These are phyloP conservation scores for Enteromius radiatus DNA, from an alignment of 2,797 vertebrate species.

Conservation along the genomic window DNA sequence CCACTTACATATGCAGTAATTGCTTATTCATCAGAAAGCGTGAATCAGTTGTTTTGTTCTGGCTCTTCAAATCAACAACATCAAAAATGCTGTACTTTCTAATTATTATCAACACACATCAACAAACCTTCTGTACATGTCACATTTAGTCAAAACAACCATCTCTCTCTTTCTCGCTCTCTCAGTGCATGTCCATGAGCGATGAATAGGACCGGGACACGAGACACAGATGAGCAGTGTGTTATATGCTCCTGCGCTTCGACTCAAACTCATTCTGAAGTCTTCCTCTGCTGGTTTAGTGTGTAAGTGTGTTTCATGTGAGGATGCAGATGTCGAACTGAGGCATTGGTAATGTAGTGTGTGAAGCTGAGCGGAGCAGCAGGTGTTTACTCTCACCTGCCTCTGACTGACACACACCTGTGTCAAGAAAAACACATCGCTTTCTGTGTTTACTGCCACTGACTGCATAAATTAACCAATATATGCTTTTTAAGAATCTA, in stretches of 20 bases:
- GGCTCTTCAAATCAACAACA: background rate
- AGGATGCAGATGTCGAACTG: background rate
- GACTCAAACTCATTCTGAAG: background rate
- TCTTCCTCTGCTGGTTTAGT: background rate
- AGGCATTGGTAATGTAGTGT: background rate
- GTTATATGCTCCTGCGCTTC: background rate
- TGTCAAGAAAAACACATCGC: background rate
- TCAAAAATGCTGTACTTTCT: background rate
- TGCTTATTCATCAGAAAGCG: background rate
- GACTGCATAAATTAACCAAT: background rate
- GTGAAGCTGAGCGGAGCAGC: background rate
- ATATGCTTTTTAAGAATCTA: background rate
- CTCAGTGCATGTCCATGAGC: background rate
- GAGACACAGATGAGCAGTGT: background rate
- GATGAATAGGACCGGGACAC: background rate
- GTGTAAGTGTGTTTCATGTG: background rate
- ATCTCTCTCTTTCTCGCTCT: background rate
- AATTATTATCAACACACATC: background rate
- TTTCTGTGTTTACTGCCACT: background rate
- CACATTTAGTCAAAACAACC: background rate
- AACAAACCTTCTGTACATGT: background rate
- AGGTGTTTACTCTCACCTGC: slow-evolving; percentile 21
- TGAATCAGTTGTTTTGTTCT: background rate
- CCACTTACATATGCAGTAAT: background rate
- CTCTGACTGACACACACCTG: background rate